Conservation (phyloP, 2,797 vertebrate genomes). For the Leptodactylus fallax region DNA sequence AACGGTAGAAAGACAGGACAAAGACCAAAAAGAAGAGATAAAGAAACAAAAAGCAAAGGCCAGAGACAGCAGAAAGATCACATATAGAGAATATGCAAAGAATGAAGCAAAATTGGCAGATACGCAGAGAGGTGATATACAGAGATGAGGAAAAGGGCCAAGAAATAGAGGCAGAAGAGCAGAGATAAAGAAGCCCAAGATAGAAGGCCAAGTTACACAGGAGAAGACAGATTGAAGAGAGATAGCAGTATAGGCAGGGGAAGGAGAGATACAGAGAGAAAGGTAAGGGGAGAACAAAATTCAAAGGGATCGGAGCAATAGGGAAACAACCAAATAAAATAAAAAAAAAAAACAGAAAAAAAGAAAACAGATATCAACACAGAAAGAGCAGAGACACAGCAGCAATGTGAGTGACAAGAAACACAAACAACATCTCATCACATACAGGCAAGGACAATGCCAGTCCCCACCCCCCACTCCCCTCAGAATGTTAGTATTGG, state of each 20-base stretch:
- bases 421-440: slow-evolving; percentile 61
- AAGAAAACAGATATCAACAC: slow-evolving; percentile 63
- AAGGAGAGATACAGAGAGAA: neutral
- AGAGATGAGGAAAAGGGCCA: neutral
- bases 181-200: neutral
- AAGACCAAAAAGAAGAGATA: slow-evolving; percentile 12
- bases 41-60: neutral
- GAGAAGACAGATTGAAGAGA: neutral
- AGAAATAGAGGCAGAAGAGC: neutral
- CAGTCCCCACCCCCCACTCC: slow-evolving; percentile 1
- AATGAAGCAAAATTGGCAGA: neutral
- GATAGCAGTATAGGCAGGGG: neutral
- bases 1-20: slow-evolving; percentile 4
- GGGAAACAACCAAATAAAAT: slow-evolving; percentile 37
- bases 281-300: slow-evolving; percentile 1
- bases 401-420: slow-evolving; percentile 60
- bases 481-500: slow-evolving; percentile 14
- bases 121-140: neutral
- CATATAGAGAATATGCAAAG: neutral
- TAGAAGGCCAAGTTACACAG: neutral
- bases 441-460: slow-evolving; percentile 46
- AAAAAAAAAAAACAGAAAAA: slow-evolving; percentile 41
- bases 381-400: slow-evolving; percentile 61
- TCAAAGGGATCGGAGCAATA: slow-evolving; percentile 22
- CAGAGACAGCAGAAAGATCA: neutral